A percentile compares a stretch with the other conserved stretches of the same genome.
Conservation (phyloP, 64 coral and sea anemone genomes). For the Porites australiensis region DNA sequence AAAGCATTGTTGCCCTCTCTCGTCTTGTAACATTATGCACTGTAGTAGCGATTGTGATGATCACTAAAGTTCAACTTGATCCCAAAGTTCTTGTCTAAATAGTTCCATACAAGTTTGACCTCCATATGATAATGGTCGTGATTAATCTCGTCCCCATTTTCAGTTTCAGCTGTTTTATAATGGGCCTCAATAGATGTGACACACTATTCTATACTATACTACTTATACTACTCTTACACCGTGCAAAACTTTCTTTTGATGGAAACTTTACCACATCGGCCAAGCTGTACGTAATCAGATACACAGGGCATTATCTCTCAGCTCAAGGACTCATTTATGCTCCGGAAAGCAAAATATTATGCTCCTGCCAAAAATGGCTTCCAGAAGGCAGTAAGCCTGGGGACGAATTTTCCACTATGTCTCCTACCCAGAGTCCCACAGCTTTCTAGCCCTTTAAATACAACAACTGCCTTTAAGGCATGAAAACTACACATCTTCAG, state of each 20-base stretch:
- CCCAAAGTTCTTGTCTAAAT: conserved; percentile 3
- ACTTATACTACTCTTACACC: not conserved
- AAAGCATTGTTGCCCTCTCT: too few relatives aligned
- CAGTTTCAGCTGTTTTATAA: not conserved
- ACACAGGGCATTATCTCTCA: not conserved
- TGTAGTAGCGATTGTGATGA: conserved; percentile 45
- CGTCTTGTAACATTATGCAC: not conserved
- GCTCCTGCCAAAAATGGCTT: not conserved
- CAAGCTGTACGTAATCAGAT: not conserved
- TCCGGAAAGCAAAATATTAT: not conserved
- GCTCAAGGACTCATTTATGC: not conserved
- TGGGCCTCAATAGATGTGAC: not conserved
- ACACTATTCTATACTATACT: not conserved
- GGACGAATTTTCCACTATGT: not conserved
- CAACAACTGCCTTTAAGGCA: not conserved
- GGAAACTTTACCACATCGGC: not conserved
- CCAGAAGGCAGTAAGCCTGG: not conserved
- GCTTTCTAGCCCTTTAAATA: not conserved
- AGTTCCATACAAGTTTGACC: conserved; percentile 15
- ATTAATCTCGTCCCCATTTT: not conserved
- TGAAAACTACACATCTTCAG: not conserved
- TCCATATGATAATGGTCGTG: conserved; percentile 26
- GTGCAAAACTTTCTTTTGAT: not conserved
- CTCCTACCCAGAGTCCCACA: not conserved
- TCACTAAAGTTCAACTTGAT: conserved; percentile 53